Conservation (phyloP, 2,113 vertebrate species). For the crab-eating macaque (Macaca fascicularis) region T2T-MFA8v1.1 NC_088375.1:147195001-147195500, state of each 20-base stretch:
- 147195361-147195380: neutral
- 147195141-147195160: neutral
- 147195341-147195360: neutral
- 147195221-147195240: neutral
- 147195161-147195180: neutral
- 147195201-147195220: neutral
- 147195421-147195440: neutral
- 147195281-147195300: neutral
- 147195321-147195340: neutral
- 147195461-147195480: neutral
- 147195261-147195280: neutral
- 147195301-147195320: neutral
- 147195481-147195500: neutral
- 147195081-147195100: neutral
- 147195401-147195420: neutral
- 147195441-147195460: neutral
- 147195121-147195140: neutral
- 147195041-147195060: neutral
- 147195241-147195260: neutral
- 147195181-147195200: constrained; percentile 9
- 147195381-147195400: neutral
- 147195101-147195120: neutral
- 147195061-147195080: neutral
- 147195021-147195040: neutral
- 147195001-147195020: neutral